Base-by-base conservation (phyloP, 2,113 vertebrate genomes). In the Trematocara variabile region DNA sequence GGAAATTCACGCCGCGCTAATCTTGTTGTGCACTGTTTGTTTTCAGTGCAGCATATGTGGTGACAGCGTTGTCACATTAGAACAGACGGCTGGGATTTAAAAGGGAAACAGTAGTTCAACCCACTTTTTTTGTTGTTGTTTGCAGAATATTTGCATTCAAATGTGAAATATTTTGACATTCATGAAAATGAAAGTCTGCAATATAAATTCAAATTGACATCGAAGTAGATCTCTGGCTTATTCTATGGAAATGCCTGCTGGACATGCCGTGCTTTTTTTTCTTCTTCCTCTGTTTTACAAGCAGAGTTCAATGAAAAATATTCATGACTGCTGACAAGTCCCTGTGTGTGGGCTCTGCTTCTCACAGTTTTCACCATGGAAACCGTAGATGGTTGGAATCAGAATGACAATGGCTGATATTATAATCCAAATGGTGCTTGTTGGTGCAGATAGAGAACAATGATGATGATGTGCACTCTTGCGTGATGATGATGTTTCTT, bases 301-400 rank as follows among this genome's bases (percentile, higher is more conserved):
- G 79, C 86, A 54, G 75, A 75, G 87, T 86, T 92, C 77, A 90
- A 65, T 70, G 87, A 55, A 80, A 90, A 91, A 84, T 90, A 89
- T 92, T 91, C 90, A 87, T 88, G 84, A 60, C 85, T 81, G 83
- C 84, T 89, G 90, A 92, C 80, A 83, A 83, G 91, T 85, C 80
- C 41, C 60, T 28, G 78, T 88, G 92, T 89, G 89, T 83, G 92
- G 91, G 91, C 86, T 89, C 89, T 50, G 89, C 81, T 85, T 81
- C 86, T 90, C 86, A 41, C 83, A 82, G 60, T 82, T 87, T 88
- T 94, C 91, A 93, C 93, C 92, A 95, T 95, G 94, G 93, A 90
- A 94, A 94, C 93, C 41, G 48, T 85, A 92, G 89, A 93, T 89
- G 88, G 85, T 79, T 82, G 41, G 80, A 91, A 91, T 92, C 88